These are phyloP conservation scores for Prionailurus viverrinus DNA, from an alignment of 2,113 vertebrate genomes.

Conservation along the genomic window DNA sequence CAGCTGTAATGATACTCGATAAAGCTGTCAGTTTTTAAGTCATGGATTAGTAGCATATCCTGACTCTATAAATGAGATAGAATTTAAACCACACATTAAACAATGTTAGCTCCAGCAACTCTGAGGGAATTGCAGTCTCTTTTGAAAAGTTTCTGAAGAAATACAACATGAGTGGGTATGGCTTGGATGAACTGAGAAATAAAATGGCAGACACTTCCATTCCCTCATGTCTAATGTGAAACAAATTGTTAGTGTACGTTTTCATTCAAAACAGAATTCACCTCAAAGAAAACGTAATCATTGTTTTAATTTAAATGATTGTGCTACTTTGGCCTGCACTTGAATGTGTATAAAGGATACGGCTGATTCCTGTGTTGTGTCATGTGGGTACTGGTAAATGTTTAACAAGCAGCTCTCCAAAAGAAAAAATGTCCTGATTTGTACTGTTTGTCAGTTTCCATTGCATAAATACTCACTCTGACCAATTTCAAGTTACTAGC, in stretches of 20 bases:
- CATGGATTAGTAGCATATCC: constrained; percentile 63
- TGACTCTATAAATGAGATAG: constrained; percentile 74
- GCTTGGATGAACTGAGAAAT: constrained; percentile 32
- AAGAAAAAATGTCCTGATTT: neutral
- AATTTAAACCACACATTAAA: constrained; percentile 69
- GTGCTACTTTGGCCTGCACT: constrained; percentile 27
- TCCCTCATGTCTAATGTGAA: constrained; percentile 12
- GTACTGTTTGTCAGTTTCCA: neutral
- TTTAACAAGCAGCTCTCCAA: neutral
- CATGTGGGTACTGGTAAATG: neutral
- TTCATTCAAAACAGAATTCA: constrained; percentile 46
- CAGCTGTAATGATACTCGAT: constrained; percentile 72
- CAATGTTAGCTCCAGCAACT: constrained; percentile 43
- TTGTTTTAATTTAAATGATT: constrained; percentile 59
- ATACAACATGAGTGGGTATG: neutral
- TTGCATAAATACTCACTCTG: neutral
- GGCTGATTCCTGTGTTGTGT: constrained; percentile 29
- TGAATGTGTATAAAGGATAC: neutral
- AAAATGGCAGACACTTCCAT: constrained; percentile 15
- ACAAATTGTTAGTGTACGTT: constrained; percentile 6
- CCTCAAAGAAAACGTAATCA: constrained; percentile 2
- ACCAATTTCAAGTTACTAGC: neutral
- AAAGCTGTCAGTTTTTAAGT: constrained; percentile 74
- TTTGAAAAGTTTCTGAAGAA: constrained; percentile 57
- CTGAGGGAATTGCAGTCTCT: constrained; percentile 20